Evolutionary conservation across 1,140 invertebrate species (phyloP).

Genomic region (Whitmania pigra): DNA sequence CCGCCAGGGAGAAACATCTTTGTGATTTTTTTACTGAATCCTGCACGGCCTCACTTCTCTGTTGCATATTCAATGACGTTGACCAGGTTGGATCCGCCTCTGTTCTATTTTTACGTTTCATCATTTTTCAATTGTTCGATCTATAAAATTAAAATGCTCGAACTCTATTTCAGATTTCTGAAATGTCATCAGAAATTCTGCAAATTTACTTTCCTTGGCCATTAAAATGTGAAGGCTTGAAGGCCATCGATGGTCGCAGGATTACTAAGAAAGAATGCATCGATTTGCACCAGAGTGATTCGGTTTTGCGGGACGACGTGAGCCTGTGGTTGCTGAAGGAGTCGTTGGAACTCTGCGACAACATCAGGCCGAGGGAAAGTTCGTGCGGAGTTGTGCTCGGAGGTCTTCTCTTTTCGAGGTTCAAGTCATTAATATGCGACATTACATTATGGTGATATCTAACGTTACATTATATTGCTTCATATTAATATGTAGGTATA

Average conservation of each 20-base stretch:
- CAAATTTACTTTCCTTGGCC: conserved; percentile 6
- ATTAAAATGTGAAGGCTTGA: not conserved
- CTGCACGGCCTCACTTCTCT: conserved; percentile 25
- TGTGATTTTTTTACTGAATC: conserved; percentile 31
- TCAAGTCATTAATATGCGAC: too few species aligned
- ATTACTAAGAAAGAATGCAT: not conserved
- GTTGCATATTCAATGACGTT: conserved; percentile 33
- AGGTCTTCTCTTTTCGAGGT: conserved; percentile 1
- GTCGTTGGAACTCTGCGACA: not conserved
- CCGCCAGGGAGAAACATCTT: conserved; percentile 27
- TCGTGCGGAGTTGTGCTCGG: not conserved
- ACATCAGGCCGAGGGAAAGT: conserved; percentile 1
- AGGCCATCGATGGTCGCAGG: too few species aligned
- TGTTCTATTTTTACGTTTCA: not conserved
- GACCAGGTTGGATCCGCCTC: conserved; percentile 34
- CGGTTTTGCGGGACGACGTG: not conserved
- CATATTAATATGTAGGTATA: too few species aligned
- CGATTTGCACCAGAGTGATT: not conserved
- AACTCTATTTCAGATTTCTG: not conserved
- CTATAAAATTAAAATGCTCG: too few species aligned
- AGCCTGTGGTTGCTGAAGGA: not conserved
- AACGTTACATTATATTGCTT: too few species aligned
- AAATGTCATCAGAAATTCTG: not conserved
- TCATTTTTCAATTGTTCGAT: not conserved
- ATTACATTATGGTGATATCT: too few species aligned